Base-by-base conservation (phyloP, 1,140 invertebrate genomes). In the Hyles euphorbiae region DNA sequence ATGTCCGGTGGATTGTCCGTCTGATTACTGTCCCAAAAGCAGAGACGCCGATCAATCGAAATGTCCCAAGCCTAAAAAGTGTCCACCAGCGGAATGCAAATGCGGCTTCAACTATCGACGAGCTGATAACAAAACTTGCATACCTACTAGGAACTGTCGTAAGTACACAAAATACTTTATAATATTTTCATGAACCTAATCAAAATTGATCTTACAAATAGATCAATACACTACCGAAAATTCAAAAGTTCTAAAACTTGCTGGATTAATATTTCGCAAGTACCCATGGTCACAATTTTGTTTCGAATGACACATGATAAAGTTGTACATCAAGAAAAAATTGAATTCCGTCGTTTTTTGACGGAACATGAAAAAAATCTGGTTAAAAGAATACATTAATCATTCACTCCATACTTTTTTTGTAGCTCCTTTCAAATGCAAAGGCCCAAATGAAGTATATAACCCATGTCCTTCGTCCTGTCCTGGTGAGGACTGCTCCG, bases 131-230 rank as follows among this genome's bases (percentile, higher is more conserved):
- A 74, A 69, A 8, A 76, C 66, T 6, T 78, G 76, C 53, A 75
- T 81, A 59, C 66, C 67, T 0, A 79, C 78, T 10, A 67, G 60
- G 34, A 32, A 71, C 1, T 86, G 80, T 49, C 77, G 80, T 83
- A 68, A 79, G 74, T 83, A 22, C 0, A 22, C 22, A 1, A 22
- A 22, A 22, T 22, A 2, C 22, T 22, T 1, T 22, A 22, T 2
- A 22, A 22, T 2, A 0, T 22, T 22, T 22, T 22, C 8, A 40
- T 5, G 1, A 40, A 8, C 36, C 22, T 1, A 22, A 22, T 22
- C 34, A 11, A 22, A n/a, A 51, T 60, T 67, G 62, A 10, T 2
- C 22, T 1, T 2, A 22, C 0, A 22, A 22, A 22, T 22, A 22
- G 2, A 22, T 2, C 22, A 0, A 22, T 22, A 2, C 22, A 1